Evolutionary conservation across 2,113 vertebrate genomes (phyloP), one percentile per base, ranked within the genome.

Genomic region (Tautogolabrus adspersus): DNA sequence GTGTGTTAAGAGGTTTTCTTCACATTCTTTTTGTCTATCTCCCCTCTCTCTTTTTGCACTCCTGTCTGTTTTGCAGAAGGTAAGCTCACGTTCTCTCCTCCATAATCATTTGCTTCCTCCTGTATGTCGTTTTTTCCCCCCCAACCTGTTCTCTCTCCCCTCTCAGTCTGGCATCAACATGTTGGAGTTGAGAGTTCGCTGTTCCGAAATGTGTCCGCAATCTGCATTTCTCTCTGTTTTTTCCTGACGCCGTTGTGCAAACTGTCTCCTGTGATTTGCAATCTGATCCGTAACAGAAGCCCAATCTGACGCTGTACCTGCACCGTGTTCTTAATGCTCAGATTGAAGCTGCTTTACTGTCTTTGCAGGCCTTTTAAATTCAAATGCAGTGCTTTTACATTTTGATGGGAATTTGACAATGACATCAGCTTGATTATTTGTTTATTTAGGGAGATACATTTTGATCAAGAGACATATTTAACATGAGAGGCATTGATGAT

Each of bases 21-120:
- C 92, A 95, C 95, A 86, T 94, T 93, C 85, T 93, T 80, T 94
- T 94, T 93, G 75, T 89, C 75, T 90, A 68, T 94, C 81, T 93
- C 89, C 95, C 79, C 88, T 95, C 91, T 95, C 30, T 34, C 30
- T 34, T 6, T 71, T 93, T 95, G 96, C 97, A 92, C 94, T 93
- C 95, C 92, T 57, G 95, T 96, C 92, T 93, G 91, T 95, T 93
- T 95, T 95, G 93, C 96, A 99, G 98, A 99, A 99, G 98, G 98
- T 99, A 98, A 95, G 97, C 88, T 87, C 71, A 67, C 40, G 83
- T 64, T 66, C 57, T 34, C 72, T 94, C 75, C 60, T 85, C 38
- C 46, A 82, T 82, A 77, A 87, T 69, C 78, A 63, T 47, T 56
- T 40, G 34, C 81, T 75, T 59, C 70, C 55, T 59, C 26, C 7